Evolutionary conservation across 1,140 invertebrate species (phyloP).

Genomic region (Lycorma delicatula): DNA sequence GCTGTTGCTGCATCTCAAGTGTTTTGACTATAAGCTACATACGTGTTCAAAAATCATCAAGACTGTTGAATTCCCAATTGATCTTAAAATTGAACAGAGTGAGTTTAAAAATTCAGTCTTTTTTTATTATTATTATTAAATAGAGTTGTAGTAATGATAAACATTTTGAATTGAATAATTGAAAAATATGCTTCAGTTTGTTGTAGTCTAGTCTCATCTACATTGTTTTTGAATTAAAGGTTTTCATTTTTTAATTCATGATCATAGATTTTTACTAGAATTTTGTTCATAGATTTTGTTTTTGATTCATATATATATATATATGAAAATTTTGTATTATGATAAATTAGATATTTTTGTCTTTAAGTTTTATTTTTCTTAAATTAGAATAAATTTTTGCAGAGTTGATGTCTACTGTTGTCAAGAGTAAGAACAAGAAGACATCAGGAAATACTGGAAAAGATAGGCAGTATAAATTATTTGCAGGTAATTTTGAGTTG

Average conservation of each 20-base stretch:
- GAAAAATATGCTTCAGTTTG: background rate
- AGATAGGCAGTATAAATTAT: slow-evolving; percentile 47
- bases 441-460: slow-evolving; percentile 48
- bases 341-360: too few relatives aligned
- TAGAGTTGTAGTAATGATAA: too few relatives aligned
- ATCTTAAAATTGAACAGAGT: slow-evolving; percentile 85
- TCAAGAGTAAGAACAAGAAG: slow-evolving; percentile 5
- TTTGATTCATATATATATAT: background rate
- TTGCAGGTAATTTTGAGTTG: slow-evolving; percentile 47
- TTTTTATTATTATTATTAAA: too few relatives aligned
- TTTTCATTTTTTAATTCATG: too few relatives aligned
- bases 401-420: slow-evolving; percentile 66
- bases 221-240: too few relatives aligned
- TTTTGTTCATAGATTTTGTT: background rate
- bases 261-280: too few relatives aligned
- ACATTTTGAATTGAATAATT: background rate
- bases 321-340: background rate
- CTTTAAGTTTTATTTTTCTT: background rate
- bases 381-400: slow-evolving; percentile 27
- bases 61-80: slow-evolving; percentile 76
- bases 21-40: slow-evolving; percentile 74
- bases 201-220: background rate
- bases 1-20: slow-evolving; percentile 67
- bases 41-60: slow-evolving; percentile 88
- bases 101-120: too few relatives aligned